Evolutionary conservation across 1,140 invertebrate genomes (phyloP), one percentile per base, ranked within the genome.

Genomic region (Brachionus sp.): DNA sequence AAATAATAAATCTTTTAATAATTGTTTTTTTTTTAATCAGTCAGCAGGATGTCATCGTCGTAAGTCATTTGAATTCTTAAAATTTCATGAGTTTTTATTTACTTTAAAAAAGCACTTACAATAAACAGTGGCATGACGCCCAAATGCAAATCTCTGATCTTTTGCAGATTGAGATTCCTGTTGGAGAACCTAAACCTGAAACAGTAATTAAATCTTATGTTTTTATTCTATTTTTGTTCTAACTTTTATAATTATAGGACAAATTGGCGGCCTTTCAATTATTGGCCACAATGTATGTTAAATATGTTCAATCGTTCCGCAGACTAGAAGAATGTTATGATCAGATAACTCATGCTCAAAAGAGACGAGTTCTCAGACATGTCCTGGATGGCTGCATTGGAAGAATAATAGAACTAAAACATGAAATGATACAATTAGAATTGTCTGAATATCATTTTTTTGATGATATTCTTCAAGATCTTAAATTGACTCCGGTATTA

Each of bases 321-420:
- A 92, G 92, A 84, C 86, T 98, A 9, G 92, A 94, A 86, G 88
- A 92, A 84, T 94, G 94, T 82, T 94, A 96, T 86, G 95, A 97
- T 86, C 95, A 95, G 89, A 91, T 96, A 80, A 90, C 96, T 33
- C 96, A 98, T 86, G 95, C 95, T 0, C 96, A 98, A 88, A 97
- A 97, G 87, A 89, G 95, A 53, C 86, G 93, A 35, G 89, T 97
- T 3, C 90, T 97, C 0, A 92, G 92, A 64, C 92, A 93, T 84
- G 87, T 95, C 1, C 87, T 97, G 0, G 94, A 96, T 87, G 92
- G 92, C 0, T 92, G 91, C 33, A 90, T 96, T 57, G 95, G 94
- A 3, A 90, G 95, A 64, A 86, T 91, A 6, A 84, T 91, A 6
- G 91, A 92, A 85, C 83, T 91, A 5, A 91, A 91, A 85, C 92